Evolutionary conservation across 2,888 invertebrate species (phyloP), one percentile per base, ranked within the genome.

Genomic region (Hypolimnas misippus): DNA sequence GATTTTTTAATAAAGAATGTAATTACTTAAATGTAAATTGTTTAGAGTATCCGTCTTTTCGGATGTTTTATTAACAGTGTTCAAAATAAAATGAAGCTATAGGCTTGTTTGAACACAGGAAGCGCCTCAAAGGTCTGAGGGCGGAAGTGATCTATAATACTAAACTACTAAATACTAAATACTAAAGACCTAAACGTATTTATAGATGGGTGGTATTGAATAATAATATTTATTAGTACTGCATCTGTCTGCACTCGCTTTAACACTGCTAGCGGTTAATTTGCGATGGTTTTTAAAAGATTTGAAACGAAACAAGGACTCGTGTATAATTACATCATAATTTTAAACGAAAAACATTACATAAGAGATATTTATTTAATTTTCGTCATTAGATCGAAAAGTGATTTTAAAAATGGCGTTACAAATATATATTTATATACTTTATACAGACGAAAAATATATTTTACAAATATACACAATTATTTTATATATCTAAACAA

Each of bases 11-110:
- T 10, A 8, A 33, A 33, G 3, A 33, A 33, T 10, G 12, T 33
- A 33, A 7, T 2, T 33, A 33, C 33, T 8, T 8, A 33, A 10
- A 6, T 33, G 2, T 10, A 33, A 2, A 33, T 10, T 33, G 33
- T 33, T 33, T 33, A 7, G 12, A 33, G 12, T 19, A 3, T 10
- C 8, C 8, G 17, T 42, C 10, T 10, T 16, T 17, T 16, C 17
- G 17, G 17, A 46, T 46, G 12, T n/a, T 46, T 21, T 46, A 21
- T 21, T 19, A 19, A 46, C 44, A 21, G 21, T n/a, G 19, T 5
- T 21, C 5, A 42, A 19, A 44, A 21, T 44, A 44, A 44, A 21
- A 44, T 21, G 19, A 38, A 33, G 33, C 33, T 33, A n/a, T n/a
- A n/a, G n/a, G n/a, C n/a, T 2, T 8, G 8, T 46, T 46, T 12